Base-by-base conservation (phyloP, 2,888 invertebrate genomes). In the Andricus curvator region DNA sequence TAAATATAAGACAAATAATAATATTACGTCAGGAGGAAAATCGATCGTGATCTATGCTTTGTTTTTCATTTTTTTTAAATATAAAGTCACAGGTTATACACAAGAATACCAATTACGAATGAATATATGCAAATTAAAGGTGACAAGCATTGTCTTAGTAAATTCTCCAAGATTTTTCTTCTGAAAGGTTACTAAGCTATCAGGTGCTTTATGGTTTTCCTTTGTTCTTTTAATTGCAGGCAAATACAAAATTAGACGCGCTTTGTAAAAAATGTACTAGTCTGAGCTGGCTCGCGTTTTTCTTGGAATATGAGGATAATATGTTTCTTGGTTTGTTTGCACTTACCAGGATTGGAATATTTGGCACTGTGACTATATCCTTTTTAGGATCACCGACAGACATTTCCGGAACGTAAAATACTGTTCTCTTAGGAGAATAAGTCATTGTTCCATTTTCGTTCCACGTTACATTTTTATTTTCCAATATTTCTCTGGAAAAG, bases 271-370 rank as follows among this genome's bases (percentile, higher is more conserved):
- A 62, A 62, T 25, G 1, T 25, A 13, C 11, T 13, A 4, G 6
- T 15, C 25, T 62, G 62, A 13, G 11, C 13, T 62, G 17, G 25
- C 22, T 15, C 29, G 15, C 29, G 17, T 25, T 22, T 22, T 62
- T 62, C 62, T 62, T 22, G 2, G 25, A 62, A 62, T 15, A 62
- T 25, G 15, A 25, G 25, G 25, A 25, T 20, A 5, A 29, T 9
- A 41, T 17, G 22, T 62, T 67, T 20, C 51, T 66, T 51, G 70
- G 60, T 64, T 44, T n/a, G 1, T 37, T 79, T 79, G 67, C 86
- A 93, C 95, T 95, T 94, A 95, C 97, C 92, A 96, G 88, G 85
- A 96, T 93, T 0, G 97, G 96, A 85, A 97, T 93, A 90, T 97
- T 97, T 0, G 96, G 95, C 0, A 96, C 94, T 0, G 94, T 93